These are phyloP conservation scores for Rhincodon typus DNA, from an alignment of 2,797 vertebrate species.

Conservation along the genomic window DNA sequence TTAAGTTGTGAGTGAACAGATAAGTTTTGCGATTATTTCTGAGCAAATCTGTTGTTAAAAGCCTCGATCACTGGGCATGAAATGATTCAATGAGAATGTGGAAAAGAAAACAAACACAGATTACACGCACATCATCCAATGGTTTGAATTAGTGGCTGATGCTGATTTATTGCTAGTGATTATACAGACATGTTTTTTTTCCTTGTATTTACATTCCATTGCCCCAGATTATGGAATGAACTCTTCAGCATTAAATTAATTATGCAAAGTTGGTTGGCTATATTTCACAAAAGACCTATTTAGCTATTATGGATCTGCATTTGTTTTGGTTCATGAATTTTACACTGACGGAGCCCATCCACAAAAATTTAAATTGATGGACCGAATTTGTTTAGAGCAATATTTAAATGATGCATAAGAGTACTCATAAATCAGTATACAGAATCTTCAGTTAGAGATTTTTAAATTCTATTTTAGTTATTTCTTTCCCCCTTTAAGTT, in stretches of 20 bases:
- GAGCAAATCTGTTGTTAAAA: not conserved
- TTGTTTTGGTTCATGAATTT: conserved; percentile 10
- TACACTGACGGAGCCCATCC: not conserved
- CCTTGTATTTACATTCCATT: not conserved
- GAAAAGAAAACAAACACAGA: not conserved
- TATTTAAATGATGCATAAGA: not conserved
- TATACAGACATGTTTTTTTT: not conserved
- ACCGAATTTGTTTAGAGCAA: not conserved
- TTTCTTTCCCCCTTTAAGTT: not conserved
- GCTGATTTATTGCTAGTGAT: conserved; percentile 5
- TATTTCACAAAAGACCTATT: not conserved
- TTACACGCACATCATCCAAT: not conserved
- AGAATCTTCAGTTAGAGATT: not conserved
- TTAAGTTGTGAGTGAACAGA: not conserved
- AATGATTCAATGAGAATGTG: not conserved
- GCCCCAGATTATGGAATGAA: conserved; percentile 18
- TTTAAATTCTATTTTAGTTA: not conserved
- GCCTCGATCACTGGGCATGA: not conserved
- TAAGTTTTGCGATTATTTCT: not conserved
- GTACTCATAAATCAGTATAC: not conserved
- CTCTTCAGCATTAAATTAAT: not conserved
- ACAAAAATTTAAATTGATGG: conserved; percentile 8
- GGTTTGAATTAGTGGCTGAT: not conserved
- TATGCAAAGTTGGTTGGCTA: not conserved
- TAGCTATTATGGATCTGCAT: not conserved